Base-by-base conservation (phyloP, 1,140 invertebrate species). In the Diorhabda sublineata region DNA sequence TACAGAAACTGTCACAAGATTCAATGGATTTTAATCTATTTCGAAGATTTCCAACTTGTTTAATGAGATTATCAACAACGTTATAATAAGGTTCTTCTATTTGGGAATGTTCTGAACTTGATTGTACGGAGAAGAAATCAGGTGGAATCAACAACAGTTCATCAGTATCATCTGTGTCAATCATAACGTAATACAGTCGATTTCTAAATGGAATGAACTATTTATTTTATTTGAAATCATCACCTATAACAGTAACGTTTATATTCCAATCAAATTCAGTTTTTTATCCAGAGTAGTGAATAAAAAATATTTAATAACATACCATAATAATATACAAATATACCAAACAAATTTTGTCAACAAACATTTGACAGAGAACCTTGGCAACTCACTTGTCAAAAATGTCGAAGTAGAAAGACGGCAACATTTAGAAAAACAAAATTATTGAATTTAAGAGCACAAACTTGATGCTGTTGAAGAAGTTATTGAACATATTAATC, bases 161-260 rank as follows among this genome's bases (percentile, higher is more conserved):
- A 81, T 93, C 91, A 3, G 91, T 93, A 80, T 92, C 91, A 85
- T 92, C 91, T 67, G 90, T 89, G 78, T 92, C 91, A 86, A 90
- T 92, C 91, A 92, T 92, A 74, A 75, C 26, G 26, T 26, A 26
- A 26, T 26, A 26, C 71, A 75, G 61, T 64, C 52, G 60, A 68
- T 11, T 45, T 9, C 43, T 45, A 4, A 6, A 45, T 64, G 43
- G 8, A 42, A 8, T 61, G 43, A 47, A 47, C 4, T 9, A 6
- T 5, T 44, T 26, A 42, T 26, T 26, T 26, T 26, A 26, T 43
- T 64, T n/a, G 42, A 61, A 41, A 4, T 61, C 59, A 61, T 61
- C 9, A 41, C 59, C 59, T 61, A 42, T 6, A 61, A 61, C 9
- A 41, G 42, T 41, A 42, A 42, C 59, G 8, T 61, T 61, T 26